Conservation (phyloP, 1,140 invertebrate genomes). For the Drosophila littoralis region DNA sequence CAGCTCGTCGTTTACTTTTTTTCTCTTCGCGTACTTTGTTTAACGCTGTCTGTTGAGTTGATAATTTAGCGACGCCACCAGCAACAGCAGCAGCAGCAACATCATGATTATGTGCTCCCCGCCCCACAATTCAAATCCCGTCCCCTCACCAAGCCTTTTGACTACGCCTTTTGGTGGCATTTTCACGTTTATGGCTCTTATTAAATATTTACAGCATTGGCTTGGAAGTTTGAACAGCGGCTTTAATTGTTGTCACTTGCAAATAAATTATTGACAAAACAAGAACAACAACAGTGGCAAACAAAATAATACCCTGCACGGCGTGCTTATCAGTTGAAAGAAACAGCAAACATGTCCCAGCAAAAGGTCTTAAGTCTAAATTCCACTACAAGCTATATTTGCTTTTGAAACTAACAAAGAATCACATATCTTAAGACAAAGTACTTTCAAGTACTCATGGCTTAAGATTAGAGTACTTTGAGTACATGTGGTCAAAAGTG, state of each 20-base stretch:
- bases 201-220: slow-evolving; percentile 75
- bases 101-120: slow-evolving; percentile 57
- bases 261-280: slow-evolving; percentile 73
- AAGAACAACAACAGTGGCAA: slow-evolving; percentile 6
- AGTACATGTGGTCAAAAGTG: background rate
- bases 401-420: too few species aligned
- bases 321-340: background rate
- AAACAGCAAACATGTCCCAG: background rate
- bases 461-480: background rate
- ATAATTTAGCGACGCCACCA: slow-evolving; percentile 66
- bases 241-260: slow-evolving; percentile 80
- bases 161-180: slow-evolving; percentile 16
- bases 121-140: background rate
- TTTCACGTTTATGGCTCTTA: slow-evolving; percentile 61
- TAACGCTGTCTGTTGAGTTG: slow-evolving; percentile 51
- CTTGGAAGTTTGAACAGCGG: slow-evolving; percentile 66
- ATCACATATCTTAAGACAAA: too few species aligned
- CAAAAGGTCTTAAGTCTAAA: background rate
- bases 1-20: slow-evolving; percentile 8
- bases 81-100: slow-evolving; percentile 20
- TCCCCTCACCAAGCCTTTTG: background rate
- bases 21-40: slow-evolving; percentile 13
- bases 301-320: slow-evolving; percentile 12
- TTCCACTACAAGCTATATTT: too few species aligned
- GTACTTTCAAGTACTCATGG: too few species aligned